phyloP scores from a whole-genome alignment of 2,888 invertebrate species.

The Sepiola atlantica region DNA sequence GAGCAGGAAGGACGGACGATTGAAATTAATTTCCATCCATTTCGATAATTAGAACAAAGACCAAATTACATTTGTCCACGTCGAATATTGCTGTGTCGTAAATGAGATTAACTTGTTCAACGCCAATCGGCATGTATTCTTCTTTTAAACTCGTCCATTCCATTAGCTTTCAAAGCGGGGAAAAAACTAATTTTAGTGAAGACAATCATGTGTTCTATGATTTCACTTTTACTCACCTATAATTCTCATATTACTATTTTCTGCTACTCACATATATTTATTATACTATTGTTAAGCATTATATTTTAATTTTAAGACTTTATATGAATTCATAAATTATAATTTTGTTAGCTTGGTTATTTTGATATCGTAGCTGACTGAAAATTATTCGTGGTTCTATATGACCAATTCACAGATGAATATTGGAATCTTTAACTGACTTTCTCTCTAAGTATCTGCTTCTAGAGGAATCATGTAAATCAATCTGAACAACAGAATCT shows the following conservation, averaged over 20 bases:
- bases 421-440: too few relatives aligned
- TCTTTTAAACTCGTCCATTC: not conserved
- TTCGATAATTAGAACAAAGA: not conserved
- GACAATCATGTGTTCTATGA: not conserved
- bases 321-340: too few relatives aligned
- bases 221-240: not conserved
- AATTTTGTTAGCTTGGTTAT: too few relatives aligned
- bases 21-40: slow-evolving; percentile 22
- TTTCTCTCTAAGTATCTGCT: too few relatives aligned
- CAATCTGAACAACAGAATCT: too few relatives aligned
- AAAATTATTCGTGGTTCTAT: too few relatives aligned
- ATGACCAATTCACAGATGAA: too few relatives aligned
- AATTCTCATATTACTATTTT: not conserved
- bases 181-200: not conserved
- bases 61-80: slow-evolving; percentile 8
- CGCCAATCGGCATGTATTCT: not conserved
- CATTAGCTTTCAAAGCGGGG: not conserved
- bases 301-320: not conserved
- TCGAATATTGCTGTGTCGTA: not conserved
- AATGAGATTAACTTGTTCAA: slow-evolving; percentile 8
- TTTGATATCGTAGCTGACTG: too few relatives aligned
- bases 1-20: not conserved
- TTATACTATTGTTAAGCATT: not conserved
- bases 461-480: too few relatives aligned
- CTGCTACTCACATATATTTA: not conserved